Conservation (phyloP, 2,888 invertebrate genomes). For the Brenthis daphne region DNA sequence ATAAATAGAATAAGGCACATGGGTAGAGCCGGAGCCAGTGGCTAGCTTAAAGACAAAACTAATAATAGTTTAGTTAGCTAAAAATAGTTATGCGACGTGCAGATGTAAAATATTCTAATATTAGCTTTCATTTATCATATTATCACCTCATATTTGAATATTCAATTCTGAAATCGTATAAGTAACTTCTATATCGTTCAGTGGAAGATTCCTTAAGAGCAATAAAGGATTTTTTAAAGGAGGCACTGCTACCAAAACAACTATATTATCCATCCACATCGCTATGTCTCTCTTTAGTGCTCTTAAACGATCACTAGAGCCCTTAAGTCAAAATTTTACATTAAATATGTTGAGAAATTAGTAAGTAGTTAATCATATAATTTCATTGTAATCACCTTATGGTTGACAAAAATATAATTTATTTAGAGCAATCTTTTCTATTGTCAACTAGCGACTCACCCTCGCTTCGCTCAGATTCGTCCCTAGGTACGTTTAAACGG, state of each 20-base stretch:
- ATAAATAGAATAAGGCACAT: no score
- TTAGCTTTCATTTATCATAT: conserved; percentile 48
- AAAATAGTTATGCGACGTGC: conserved; percentile 42
- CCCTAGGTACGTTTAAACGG: no score
- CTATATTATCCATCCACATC: neutral
- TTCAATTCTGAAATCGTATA: conserved; percentile 36
- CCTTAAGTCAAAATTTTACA: no score
- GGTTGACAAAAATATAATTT: neutral
- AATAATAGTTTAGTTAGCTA: conserved; percentile 19
- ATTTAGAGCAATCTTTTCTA: neutral
- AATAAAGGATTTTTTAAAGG: conserved; percentile 22
- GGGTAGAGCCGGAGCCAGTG: no score
- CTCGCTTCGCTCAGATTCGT: no score
- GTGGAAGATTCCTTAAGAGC: conserved; percentile 54
- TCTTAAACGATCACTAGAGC: no score
- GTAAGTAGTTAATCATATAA: no score
- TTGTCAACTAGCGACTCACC: neutral
- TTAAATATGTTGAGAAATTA: no score
- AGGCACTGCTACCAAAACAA: neutral
- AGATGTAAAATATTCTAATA: conserved; percentile 42
- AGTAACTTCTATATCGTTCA: conserved; percentile 41
- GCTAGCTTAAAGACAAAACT: no score
- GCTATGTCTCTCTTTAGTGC: neutral
- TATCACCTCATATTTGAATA: conserved; percentile 42
- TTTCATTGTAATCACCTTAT: no score